Base-by-base conservation (phyloP, 2,113 vertebrate genomes). In the Grallaria varia region DNA sequence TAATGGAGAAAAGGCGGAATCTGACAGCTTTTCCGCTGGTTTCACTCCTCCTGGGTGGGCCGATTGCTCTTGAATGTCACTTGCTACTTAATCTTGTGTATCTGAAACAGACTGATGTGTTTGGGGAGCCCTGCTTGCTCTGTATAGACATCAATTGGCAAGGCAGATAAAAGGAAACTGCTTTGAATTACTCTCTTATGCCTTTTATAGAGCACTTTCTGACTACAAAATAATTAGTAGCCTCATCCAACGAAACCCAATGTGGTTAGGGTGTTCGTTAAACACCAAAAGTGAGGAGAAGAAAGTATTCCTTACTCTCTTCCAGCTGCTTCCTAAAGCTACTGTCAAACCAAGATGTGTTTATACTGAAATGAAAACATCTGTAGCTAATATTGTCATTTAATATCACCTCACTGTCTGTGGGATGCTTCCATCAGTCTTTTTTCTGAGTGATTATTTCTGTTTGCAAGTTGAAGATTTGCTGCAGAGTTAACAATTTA, bases 81-180 rank as follows among this genome's bases (percentile, higher is more conserved):
- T 98, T 98, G 98, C 99, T 99, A 99, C 99, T 99, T 99, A 99
- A 99, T 99, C 99, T 99, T 99, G 98, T 98, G 98, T 99, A 99
- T 99, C 98, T 99, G 99, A 99, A 99, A 97, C 98, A 98, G 98
- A 97, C 98, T 98, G 98, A 99, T 88, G 95, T 98, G 98, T 98
- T 98, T 98, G 97, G 98, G 98, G 98, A 98, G 97, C 97, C 98
- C 95, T 52, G 67, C 97, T 97, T 95, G 94, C 95, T 98, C 98
- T 98, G 97, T 98, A 98, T 97, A 98, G 98, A 98, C 98, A 98
- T 98, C 98, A 98, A 97, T 98, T 97, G 98, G 98, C 97, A 97
- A 98, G 98, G 97, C 97, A 98, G 98, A 98, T 98, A 98, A 98
- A 98, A 98, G 97, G 97, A 96, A 97, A 96, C 95, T 96, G 97